These are phyloP conservation scores for Neosilurus mollespiculum DNA, from an alignment of 2,797 vertebrate species.

Conservation along the genomic window DNA sequence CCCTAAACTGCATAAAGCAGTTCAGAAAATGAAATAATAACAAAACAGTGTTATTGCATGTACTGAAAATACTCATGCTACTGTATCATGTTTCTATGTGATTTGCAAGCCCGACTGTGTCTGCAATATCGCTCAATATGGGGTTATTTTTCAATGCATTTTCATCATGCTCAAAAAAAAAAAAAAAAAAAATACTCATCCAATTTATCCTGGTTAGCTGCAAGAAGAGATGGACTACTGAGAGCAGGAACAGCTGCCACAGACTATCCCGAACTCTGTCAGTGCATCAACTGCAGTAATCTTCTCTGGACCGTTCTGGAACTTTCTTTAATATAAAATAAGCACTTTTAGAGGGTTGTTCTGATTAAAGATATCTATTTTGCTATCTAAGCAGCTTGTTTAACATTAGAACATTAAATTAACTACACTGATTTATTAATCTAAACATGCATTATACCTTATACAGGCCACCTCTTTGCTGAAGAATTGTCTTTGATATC, in stretches of 20 bases:
- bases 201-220: background rate
- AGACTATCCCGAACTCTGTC: background rate
- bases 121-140: background rate
- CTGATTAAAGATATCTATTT: background rate
- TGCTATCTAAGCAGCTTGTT: background rate
- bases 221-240: background rate
- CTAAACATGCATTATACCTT: background rate
- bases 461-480: background rate
- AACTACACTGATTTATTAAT: background rate
- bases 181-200: background rate
- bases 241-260: slow-evolving; percentile 1
- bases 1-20: too few species aligned
- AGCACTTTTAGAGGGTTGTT: background rate
- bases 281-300: background rate
- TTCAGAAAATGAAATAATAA: too few species aligned
- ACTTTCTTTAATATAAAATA: background rate
- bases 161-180: background rate
- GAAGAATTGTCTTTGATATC: slow-evolving; percentile 23
- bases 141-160: background rate
- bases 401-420: background rate
- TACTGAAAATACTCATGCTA: background rate
- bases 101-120: background rate
- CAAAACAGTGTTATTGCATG: too few species aligned
- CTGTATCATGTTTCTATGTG: background rate
- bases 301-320: too few species aligned